These are phyloP conservation scores for Augochlorella aurata DNA, from an alignment of 2,888 invertebrate species.

Conservation along the genomic window DNA sequence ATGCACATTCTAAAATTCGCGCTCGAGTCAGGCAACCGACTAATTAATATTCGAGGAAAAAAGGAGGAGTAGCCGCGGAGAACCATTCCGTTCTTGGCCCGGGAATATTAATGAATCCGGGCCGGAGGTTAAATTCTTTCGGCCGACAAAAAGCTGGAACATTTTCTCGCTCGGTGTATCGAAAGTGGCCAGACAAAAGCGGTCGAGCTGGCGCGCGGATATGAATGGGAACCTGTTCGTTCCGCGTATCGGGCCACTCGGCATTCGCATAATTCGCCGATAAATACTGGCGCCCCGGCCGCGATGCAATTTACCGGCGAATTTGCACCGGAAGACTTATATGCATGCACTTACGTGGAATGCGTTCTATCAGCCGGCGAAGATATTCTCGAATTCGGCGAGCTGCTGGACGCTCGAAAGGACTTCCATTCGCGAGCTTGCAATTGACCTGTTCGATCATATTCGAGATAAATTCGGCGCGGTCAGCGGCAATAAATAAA, in stretches of 20 bases:
- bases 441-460: too few relatives aligned
- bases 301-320: constrained; percentile 53
- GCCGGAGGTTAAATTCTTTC: background rate
- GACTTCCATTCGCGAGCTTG: background rate
- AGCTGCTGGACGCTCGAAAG: background rate
- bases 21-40: background rate
- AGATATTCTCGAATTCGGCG: constrained; percentile 36
- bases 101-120: constrained; percentile 14
- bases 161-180: constrained; percentile 26
- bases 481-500: background rate
- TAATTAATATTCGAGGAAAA: constrained; percentile 1
- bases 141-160: background rate
- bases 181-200: constrained; percentile 38
- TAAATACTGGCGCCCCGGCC: constrained; percentile 53
- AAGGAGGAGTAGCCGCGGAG: background rate
- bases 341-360: constrained; percentile 53
- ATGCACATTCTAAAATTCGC: background rate
- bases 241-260: constrained; percentile 51
- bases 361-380: constrained; percentile 46
- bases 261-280: constrained; percentile 61
- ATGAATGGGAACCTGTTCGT: constrained; percentile 44
- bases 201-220: constrained; percentile 17
- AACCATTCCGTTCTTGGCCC: background rate
- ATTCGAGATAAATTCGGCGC: background rate
- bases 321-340: constrained; percentile 59